Evolutionary conservation across 2,888 invertebrate species (phyloP), one percentile per base, ranked within the genome.

Genomic region (Zhuqinia jingwanae): DNA sequence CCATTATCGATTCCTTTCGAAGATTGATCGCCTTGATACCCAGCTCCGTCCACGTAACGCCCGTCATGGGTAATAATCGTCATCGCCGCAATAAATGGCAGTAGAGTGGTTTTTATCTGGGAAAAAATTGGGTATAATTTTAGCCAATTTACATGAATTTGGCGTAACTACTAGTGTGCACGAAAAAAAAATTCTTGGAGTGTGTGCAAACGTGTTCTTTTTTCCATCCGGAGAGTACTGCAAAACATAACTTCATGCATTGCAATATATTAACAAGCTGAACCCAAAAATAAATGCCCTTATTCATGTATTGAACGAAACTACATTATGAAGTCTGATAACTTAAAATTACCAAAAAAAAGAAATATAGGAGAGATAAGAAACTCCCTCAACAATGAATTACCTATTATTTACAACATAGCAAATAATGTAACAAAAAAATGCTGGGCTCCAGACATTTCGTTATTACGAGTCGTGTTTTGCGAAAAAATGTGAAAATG

Each of bases 1-100:
- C 42, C 36, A 77, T 77, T 77, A 56, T 77, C 68, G 56, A 22
- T 30, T 42, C 78, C 78, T n/a, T 47, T 78, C 2, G 73, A 70
- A 30, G 68, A 70, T 42, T 77, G 77, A 45, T 77, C 68, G 42
- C 42, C 2, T 70, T 56, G 42, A 70, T 84, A 77, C 25, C 77
- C 70, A 5, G 25, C 30, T 47, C 82, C 82, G 8, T 42, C 63
- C 0, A 63, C 82, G 42, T 13, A 70, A 70, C 27, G 56, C 0
- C 42, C 42, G 20, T 20, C 15, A 13, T 36, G 27, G 80, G 17
- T 80, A 53, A 68, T 80, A 27, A 73, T 70, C 80, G 22, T 47
- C 42, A 68, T 11, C 8, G 56, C 17, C 22, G 25, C 20, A 17
- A 68, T 30, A 22, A 50, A 11, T 53, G 47, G 17, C 0, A 65